Base-by-base conservation (phyloP, 1,140 invertebrate genomes). In the Hycleus phaleratus region DNA sequence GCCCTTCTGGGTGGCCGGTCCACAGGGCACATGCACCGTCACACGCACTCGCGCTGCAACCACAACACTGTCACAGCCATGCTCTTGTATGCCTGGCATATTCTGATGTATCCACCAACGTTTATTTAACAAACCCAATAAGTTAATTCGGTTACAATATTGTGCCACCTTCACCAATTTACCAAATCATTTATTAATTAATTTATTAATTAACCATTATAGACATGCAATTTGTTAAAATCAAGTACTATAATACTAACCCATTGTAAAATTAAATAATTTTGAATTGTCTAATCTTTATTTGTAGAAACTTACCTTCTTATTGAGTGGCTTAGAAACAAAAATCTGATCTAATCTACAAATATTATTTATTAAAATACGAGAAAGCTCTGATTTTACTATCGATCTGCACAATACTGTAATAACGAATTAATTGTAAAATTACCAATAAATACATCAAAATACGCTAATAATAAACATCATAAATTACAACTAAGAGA, bases 41-140 rank as follows among this genome's bases (percentile, higher is more conserved):
- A 76, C 74, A 70, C 75, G 74, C 70, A 76, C 75, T 71, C 75
- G 71, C 73, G 74, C 75, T 77, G 75, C 74, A 77, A 77, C 71
- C 74, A 77, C 71, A 73, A 72, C 70, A 70, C 66, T 57, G 56
- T 65, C 64, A 69, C 61, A 63, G 62, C 64, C 68, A 67, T 62
- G 60, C 62, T 63, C 58, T 45, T 58, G 60, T 52, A 60, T 49
- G 50, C 53, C 55, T 45, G 47, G 39, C 59, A 61, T 57, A 58
- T 61, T 45, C 55, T 61, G 59, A 61, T 61, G 55, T 61, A 61
- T 61, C 7, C 7, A 32, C 18, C 18, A 18, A 18, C 1, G 18
- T 18, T 18, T 32, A 32, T 5, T 32, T 7, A 4, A 32, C 32
- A 32, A 32, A 32, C 4, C 7, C 32, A 32, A 32, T 32, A 32